Conservation (phyloP, 2,113 vertebrate species). For the Anthoscopus minutus region DNA sequence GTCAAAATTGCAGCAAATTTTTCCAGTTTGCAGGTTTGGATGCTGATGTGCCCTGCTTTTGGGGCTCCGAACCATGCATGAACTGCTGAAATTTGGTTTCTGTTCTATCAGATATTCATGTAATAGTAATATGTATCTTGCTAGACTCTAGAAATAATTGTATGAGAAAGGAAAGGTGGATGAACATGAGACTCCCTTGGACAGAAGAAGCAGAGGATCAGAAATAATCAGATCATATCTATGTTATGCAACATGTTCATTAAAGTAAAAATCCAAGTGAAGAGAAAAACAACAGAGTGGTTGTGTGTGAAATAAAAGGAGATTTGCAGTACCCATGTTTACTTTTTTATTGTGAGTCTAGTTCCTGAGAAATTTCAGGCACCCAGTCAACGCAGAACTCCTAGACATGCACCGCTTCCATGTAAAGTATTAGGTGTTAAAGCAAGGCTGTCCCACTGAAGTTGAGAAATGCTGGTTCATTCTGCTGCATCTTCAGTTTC, state of each 20-base stretch:
- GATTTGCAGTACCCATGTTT: neutral
- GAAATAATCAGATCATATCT: neutral
- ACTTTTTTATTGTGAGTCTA: neutral
- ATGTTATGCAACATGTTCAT: neutral
- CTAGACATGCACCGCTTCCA: neutral
- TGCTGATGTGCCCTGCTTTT: neutral
- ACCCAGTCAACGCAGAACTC: neutral
- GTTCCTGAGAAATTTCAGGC: neutral
- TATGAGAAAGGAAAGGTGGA: neutral
- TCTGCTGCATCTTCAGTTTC: neutral
- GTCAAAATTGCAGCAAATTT: neutral
- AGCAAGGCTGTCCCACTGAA: neutral
- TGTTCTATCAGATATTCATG: neutral
- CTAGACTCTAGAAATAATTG: neutral
- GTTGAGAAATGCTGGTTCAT: neutral
- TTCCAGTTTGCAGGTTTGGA: neutral
- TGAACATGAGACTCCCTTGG: neutral
- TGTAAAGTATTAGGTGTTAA: neutral
- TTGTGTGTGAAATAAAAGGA: neutral
- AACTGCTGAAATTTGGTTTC: neutral
- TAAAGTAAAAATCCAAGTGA: neutral
- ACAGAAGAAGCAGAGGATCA: neutral
- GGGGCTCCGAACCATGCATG: neutral
- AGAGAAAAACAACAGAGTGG: neutral
- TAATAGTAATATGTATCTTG: neutral